Percentiles rank a stretch among this genome's conserved stretches.
These are phyloP conservation scores for Hyla sarda DNA, from an alignment of 2,113 vertebrate species.

Conservation along the genomic window DNA sequence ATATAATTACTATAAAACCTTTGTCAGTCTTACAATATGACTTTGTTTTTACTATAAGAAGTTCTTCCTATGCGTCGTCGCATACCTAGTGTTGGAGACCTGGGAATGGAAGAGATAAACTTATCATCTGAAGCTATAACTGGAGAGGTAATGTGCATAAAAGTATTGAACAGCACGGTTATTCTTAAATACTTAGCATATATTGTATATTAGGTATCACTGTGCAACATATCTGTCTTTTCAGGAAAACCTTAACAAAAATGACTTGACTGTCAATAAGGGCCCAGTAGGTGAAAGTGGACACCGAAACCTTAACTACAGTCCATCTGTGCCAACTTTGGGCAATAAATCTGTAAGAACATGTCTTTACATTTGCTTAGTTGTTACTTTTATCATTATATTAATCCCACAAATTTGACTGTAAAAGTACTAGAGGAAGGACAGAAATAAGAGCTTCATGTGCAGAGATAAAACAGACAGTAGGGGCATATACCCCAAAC, in stretches of 20 bases:
- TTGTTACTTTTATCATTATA: not conserved
- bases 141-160: not conserved
- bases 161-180: not conserved
- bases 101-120: conserved; percentile 46
- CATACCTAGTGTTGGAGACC: conserved; percentile 37
- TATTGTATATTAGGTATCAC: not conserved
- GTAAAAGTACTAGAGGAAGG: too few species aligned
- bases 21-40: not conserved
- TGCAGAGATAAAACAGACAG: too few species aligned
- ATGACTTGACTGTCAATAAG: rapidly evolving
- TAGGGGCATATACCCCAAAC: too few species aligned
- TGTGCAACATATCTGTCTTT: conserved; percentile 8
- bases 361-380: not conserved
- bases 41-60: not conserved
- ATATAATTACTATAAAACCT: too few species aligned
- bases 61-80: not conserved
- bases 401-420: not conserved
- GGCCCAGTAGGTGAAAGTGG: not conserved
- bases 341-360: conserved; percentile 51
- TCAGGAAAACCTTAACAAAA: conserved; percentile 19
- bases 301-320: rapidly evolving
- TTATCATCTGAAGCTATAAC: conserved; percentile 21
- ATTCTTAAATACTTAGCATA: not conserved
- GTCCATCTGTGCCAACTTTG: conserved; percentile 31
- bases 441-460: too few species aligned